Evolutionary conservation across 2,113 vertebrate genomes (phyloP), one percentile per base, ranked within the genome.

Genomic region (Microtus montanus): DNA sequence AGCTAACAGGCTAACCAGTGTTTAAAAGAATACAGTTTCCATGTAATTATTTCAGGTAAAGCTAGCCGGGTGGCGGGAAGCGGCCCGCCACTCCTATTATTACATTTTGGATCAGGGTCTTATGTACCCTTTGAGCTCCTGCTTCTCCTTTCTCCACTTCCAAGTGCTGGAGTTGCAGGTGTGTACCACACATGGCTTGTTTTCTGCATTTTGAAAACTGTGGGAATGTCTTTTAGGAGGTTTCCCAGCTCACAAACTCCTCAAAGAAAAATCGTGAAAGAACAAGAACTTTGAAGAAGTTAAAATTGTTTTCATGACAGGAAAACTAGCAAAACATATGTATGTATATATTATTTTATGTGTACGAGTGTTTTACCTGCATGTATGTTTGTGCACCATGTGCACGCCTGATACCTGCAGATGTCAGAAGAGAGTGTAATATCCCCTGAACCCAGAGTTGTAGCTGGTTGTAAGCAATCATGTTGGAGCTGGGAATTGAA

Each of bases 281-380:
- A 91, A 90, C 20, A 90, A 91, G 74, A 90, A 77, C 28, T 95
- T 91, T 82, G 87, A 89, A 93, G 90, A 96, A 96, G 86, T 89
- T 94, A 88, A 63, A 87, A 89, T 70, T 71, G 5, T 94, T 96
- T 96, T 95, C 96, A 90, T 92, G 87, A 87, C 5, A 94, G 75
- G 91, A 79, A 94, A 93, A 73, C n/a, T 66, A 75, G 61, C 26
- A 64, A 66, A 66, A 28, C 35, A 15, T 70, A 20, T 20, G 70
- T 71, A n/a, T 73, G 71, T 24, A 4, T 24, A 2, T 73, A 73
- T 73, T 75, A 75, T 75, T 15, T 47, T 75, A 44, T 47, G 33
- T 84, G n/a, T 14, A 17, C 41, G 35, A 58, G 14, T 64, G 58
- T 84, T 64, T 84, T 64, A 30, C 15, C 0, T 44, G 58, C 14